A percentile compares a stretch with the other conserved stretches of the same genome.
phyloP scores from a whole-genome alignment of 2,113 vertebrate species.

The Mus pahari region DNA sequence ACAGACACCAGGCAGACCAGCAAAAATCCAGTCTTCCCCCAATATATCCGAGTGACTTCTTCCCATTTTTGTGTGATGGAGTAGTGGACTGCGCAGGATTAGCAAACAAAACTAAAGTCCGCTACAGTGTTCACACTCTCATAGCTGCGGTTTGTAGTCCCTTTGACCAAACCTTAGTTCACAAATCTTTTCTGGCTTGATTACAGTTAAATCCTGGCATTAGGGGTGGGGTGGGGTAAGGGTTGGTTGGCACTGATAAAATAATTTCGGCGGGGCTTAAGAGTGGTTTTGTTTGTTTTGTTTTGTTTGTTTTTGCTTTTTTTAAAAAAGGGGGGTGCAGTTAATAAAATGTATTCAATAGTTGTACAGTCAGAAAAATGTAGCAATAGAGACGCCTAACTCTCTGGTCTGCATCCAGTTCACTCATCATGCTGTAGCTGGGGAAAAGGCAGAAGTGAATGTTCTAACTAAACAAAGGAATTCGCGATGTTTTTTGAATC shows the following conservation, averaged over 20 bases:
- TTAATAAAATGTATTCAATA: not conserved
- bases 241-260: not conserved
- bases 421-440: not conserved
- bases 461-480: conserved; percentile 57
- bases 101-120: not conserved
- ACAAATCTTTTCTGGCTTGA: not conserved
- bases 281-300: not conserved
- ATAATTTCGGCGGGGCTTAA: not conserved
- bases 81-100: not conserved
- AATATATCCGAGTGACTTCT: not conserved
- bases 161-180: not conserved
- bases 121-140: not conserved
- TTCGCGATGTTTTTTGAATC: not conserved
- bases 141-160: not conserved
- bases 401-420: conserved; percentile 5
- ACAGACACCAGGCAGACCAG: not conserved
- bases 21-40: not conserved
- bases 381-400: not conserved
- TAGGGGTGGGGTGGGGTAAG: not conserved
- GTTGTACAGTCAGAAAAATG: conserved; percentile 11
- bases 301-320: not conserved
- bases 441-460: not conserved
- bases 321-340: not conserved
- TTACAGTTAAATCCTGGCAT: conserved; percentile 12
- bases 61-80: not conserved